phyloP scores from a whole-genome alignment of 1,140 invertebrate genomes.

The Drosophila kepulauana region DNA sequence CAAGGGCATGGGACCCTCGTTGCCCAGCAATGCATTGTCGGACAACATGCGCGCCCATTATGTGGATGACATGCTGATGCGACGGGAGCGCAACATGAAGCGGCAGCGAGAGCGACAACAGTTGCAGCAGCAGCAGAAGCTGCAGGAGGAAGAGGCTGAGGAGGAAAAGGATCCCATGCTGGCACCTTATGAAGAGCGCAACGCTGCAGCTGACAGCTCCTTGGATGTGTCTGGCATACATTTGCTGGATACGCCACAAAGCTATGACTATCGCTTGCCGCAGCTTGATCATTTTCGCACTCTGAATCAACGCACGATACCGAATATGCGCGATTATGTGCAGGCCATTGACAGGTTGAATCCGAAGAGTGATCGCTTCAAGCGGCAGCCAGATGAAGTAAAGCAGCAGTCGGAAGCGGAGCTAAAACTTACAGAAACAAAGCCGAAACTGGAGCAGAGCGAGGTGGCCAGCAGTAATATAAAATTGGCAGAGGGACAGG shows the following conservation, averaged over 20 bases:
- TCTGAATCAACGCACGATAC: constrained; percentile 16
- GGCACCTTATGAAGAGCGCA: constrained; percentile 1
- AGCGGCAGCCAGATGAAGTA: constrained; percentile 31
- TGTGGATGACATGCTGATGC: constrained; percentile 42
- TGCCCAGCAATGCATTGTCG: constrained; percentile 65
- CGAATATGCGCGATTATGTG: constrained; percentile 39
- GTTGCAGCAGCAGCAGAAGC: not conserved
- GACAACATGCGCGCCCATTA: constrained; percentile 44
- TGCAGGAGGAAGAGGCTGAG: not conserved
- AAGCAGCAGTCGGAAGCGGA: not conserved
- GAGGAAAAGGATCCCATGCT: not conserved
- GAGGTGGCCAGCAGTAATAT: not conserved
- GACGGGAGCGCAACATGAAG: constrained; percentile 18
- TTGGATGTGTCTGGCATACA: not conserved
- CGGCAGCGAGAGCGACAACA: constrained; percentile 15
- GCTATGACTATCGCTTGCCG: constrained; percentile 49
- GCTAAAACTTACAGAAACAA: not conserved
- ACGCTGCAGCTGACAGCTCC: not conserved
- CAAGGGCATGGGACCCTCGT: constrained; percentile 71
- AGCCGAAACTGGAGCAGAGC: constrained; percentile 11
- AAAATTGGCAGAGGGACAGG: not conserved
- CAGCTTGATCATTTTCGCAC: constrained; percentile 40
- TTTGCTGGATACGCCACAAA: constrained; percentile 42
- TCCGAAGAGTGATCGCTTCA: constrained; percentile 11
- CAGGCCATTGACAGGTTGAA: constrained; percentile 35